Percentiles rank a stretch among this genome's conserved stretches.
These are phyloP conservation scores for Mormyrops boulengeri DNA, from an alignment of 2,797 vertebrate species.

Conservation along the genomic window DNA sequence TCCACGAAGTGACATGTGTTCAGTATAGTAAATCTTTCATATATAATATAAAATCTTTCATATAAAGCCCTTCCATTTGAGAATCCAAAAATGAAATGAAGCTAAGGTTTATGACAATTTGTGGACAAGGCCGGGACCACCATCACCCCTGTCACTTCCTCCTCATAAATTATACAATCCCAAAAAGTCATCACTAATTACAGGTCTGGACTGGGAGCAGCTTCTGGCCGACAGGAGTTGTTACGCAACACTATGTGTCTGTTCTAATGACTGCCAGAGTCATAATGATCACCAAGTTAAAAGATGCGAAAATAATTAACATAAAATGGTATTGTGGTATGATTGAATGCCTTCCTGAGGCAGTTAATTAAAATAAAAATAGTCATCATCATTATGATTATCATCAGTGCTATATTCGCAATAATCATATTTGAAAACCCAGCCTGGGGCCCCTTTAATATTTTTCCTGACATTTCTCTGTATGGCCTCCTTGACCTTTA, in stretches of 20 bases:
- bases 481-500: not conserved
- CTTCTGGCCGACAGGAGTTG: not conserved
- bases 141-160: not conserved
- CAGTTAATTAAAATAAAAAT: conserved; percentile 20
- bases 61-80: not conserved
- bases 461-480: conserved; percentile 13
- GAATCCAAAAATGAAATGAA: not conserved
- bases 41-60: not conserved
- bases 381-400: conserved; percentile 11
- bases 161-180: not conserved
- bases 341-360: conserved; percentile 8
- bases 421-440: conserved; percentile 6
- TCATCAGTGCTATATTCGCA: conserved; percentile 3
- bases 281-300: conserved; percentile 1
- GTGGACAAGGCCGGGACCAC: not conserved
- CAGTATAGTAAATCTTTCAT: not conserved
- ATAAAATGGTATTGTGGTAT: conserved; percentile 1
- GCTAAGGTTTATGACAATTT: not conserved
- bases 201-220: not conserved
- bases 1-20: not conserved
- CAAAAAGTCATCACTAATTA: not conserved
- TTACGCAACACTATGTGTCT: not conserved
- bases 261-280: not conserved
- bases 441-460: conserved; percentile 4
- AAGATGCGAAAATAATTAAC: conserved; percentile 7